A percentile compares a stretch with the other conserved stretches of the same genome.
Conservation (phyloP, 2,113 vertebrate species). For the Ornithorhynchus anatinus region DNA sequence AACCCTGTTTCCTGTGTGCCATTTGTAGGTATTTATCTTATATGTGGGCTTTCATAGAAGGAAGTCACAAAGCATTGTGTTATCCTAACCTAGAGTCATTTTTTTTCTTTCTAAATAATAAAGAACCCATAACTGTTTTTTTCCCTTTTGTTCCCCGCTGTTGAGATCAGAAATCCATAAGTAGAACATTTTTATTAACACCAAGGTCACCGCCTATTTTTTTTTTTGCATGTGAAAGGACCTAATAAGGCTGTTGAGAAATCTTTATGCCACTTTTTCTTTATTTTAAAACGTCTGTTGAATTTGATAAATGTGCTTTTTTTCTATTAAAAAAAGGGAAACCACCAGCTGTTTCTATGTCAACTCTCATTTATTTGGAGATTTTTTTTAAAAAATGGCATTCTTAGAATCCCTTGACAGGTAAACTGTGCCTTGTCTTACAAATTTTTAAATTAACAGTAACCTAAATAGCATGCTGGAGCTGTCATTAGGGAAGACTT, state of each 20-base stretch:
- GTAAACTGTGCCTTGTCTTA: constrained; percentile 1
- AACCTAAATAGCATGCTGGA: constrained; percentile 7
- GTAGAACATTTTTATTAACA: constrained; percentile 39
- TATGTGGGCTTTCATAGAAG: constrained; percentile 24
- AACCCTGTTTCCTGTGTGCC: constrained; percentile 28
- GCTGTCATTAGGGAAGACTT: constrained; percentile 12
- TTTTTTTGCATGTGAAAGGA: constrained; percentile 14
- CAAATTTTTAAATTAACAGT: constrained; percentile 27
- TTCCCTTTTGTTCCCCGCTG: constrained; percentile 39
- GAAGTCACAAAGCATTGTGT: constrained; percentile 38
- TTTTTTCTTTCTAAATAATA: constrained; percentile 39
- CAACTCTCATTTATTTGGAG: constrained; percentile 19
- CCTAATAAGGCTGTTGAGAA: constrained; percentile 6
- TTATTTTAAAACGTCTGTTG: neutral
- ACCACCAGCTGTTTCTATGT: neutral
- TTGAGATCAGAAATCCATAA: constrained; percentile 14
- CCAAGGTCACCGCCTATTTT: constrained; percentile 28
- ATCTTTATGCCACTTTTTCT: constrained; percentile 1
- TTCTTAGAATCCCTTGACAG: neutral
- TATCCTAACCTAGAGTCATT: constrained; percentile 42
- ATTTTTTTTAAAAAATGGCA: neutral
- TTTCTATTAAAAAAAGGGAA: neutral
- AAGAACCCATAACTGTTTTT: constrained; percentile 1
- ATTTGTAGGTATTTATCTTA: constrained; percentile 38
- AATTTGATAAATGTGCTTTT: neutral